Percentiles rank a stretch among this genome's conserved stretches.
phyloP scores from a whole-genome alignment of 2,797 vertebrate species.

The Crocidura indochinensis region DNA sequence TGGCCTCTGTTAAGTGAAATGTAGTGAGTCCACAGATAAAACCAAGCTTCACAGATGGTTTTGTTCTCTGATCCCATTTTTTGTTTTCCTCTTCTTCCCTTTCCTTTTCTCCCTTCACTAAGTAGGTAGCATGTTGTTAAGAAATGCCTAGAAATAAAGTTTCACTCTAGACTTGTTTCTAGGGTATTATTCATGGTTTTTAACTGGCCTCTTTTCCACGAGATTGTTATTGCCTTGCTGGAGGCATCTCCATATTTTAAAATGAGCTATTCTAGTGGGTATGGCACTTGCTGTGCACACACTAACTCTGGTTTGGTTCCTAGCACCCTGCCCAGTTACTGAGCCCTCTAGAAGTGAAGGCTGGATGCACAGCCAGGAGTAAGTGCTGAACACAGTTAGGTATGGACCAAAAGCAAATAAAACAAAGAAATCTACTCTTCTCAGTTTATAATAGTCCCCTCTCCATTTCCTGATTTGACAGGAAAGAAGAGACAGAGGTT shows the following conservation, averaged over 20 bases:
- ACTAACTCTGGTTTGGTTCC: neutral
- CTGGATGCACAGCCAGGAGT: too few species aligned
- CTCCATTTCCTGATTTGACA: neutral
- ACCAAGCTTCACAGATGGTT: neutral
- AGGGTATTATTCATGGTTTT: neutral
- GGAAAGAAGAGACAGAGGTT: neutral
- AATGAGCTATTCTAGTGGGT: neutral
- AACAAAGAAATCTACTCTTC: too few species aligned
- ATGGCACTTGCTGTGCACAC: neutral
- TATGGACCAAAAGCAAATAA: too few species aligned
- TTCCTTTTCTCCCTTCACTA: slow-evolving; percentile 16
- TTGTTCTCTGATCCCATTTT: neutral
- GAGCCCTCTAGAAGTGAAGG: too few species aligned
- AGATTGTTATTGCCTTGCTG: neutral
- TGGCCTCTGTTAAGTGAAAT: neutral
- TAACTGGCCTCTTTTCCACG: neutral
- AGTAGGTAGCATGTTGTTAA: neutral
- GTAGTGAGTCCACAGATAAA: neutral
- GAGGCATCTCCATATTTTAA: neutral
- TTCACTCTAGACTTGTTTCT: slow-evolving; percentile 44
- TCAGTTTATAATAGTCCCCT: neutral
- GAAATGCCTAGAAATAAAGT: neutral
- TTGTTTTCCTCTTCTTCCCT: slow-evolving; percentile 2
- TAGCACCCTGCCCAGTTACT: too few species aligned
- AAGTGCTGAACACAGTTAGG: too few species aligned